Base-by-base conservation (phyloP, 1,140 invertebrate species). In the Lasaia peninsularis region DNA sequence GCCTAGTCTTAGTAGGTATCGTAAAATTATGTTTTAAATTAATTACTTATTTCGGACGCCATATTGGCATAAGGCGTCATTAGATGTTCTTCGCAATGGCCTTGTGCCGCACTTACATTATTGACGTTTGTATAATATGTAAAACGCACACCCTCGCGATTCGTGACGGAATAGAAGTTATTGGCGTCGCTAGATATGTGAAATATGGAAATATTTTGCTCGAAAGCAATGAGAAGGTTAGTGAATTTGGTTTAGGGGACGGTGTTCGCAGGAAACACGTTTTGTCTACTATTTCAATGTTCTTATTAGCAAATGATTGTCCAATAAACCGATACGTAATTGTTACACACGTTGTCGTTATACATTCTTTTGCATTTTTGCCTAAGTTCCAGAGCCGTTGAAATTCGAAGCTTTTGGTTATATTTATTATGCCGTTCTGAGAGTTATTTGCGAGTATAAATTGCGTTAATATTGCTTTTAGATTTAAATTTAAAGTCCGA, bases 181-280 rank as follows among this genome's bases (percentile, higher is more conserved):
- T 62, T 65, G 70, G 75, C 56, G 76, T 76, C 73, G 72, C 56
- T 82, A 83, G 82, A 75, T 82, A 83, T 70, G 68, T 72, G 58
- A 73, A 78, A 71, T 74, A 75, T 78, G 71, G 77, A 68, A 72
- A 71, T 70, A 74, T 71, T 69, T 73, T 78, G 79, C 73, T 65
- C 61, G 71, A 59, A 78, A 80, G 81, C 78, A 82, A 82, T 78
- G 77, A 84, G 80, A 87, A 87, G 84, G 84, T 87, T 87, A 87
- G 81, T 87, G 81, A 85, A 80, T 85, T 85, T 60, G 80, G 81
- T 74, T 75, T 79, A 80, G 75, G 71, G 67, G 62, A 72, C 65
- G 69, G 66, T 63, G 71, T 62, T 64, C 63, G 53, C 60, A 59
- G 52, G 65, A 69, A 62, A 69, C 65, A 68, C 64, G 61, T 76